Conservation (phyloP, 1,140 invertebrate species). For the Tribolium castaneum region DNA sequence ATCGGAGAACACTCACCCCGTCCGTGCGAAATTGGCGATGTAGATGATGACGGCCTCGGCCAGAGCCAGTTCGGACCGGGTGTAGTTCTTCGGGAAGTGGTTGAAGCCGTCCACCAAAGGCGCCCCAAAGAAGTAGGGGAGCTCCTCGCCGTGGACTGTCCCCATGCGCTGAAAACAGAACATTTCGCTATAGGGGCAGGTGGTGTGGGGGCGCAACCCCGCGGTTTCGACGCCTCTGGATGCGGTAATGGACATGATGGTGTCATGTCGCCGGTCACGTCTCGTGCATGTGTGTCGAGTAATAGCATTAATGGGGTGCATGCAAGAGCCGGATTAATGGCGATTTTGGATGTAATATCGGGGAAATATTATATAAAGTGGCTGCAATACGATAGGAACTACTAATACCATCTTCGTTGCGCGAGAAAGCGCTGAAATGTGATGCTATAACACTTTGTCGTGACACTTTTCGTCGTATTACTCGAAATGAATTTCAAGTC, state of each 20-base stretch:
- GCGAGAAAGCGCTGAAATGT: conserved; percentile 21
- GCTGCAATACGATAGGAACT: conserved; percentile 10
- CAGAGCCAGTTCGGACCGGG: conserved; percentile 81
- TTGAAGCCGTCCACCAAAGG: conserved; percentile 80
- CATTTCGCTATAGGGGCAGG: background rate
- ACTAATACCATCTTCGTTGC: conserved; percentile 2
- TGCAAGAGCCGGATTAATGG: conserved; percentile 8
- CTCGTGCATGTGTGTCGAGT: conserved; percentile 1
- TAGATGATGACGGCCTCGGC: conserved; percentile 89
- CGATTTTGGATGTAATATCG: background rate
- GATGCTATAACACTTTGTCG: conserved; percentile 26
- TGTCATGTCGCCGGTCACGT: conserved; percentile 13
- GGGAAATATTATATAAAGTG: background rate
- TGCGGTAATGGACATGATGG: conserved; percentile 29
- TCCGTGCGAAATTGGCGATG: conserved; percentile 90
- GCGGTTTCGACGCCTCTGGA: too few species aligned
- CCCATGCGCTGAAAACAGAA: conserved; percentile 78
- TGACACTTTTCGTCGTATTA: conserved; percentile 28
- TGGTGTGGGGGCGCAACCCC: too few species aligned
- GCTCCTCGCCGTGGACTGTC: conserved; percentile 89
- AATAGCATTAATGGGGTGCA: background rate
- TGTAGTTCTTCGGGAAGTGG: conserved; percentile 85
- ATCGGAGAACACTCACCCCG: conserved; percentile 78
- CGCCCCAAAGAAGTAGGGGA: conserved; percentile 90
- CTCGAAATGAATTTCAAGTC: conserved; percentile 19